Conservation (phyloP, 2,888 invertebrate species). For the Steinernema carpocapsae region DNA sequence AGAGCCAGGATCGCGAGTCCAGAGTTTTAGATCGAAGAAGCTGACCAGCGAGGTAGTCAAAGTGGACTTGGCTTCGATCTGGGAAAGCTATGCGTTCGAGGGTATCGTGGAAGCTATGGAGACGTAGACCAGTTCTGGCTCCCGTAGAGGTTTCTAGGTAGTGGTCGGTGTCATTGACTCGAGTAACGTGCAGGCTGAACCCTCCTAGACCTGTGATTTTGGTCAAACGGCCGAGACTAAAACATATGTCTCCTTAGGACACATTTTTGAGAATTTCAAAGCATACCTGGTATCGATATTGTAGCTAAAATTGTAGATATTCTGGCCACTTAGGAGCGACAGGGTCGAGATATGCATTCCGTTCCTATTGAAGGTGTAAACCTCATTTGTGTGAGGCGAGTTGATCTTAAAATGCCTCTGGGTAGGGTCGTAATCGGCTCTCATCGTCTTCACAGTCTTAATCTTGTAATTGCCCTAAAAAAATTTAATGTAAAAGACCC, state of each 20-base stretch:
- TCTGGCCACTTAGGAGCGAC: conserved; percentile 85
- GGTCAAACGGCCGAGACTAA: conserved; percentile 79
- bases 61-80: conserved; percentile 17
- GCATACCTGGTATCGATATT: conserved; percentile 90
- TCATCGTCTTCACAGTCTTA: conserved; percentile 37
- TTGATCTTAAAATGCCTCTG: conserved; percentile 85
- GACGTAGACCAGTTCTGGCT: conserved; percentile 66
- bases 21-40: conserved; percentile 74
- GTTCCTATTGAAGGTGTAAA: conserved; percentile 74
- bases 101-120: conserved; percentile 66
- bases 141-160: conserved; percentile 69
- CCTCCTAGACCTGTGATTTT: conserved; percentile 92
- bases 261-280: not conserved
- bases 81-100: conserved; percentile 46
- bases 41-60: conserved; percentile 45
- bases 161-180: conserved; percentile 30
- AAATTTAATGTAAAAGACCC: not conserved
- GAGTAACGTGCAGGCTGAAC: conserved; percentile 75
- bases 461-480: conserved; percentile 75
- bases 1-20: conserved; percentile 87
- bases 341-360: conserved; percentile 85
- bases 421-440: conserved; percentile 36
- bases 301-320: conserved; percentile 89
- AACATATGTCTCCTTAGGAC: not conserved
- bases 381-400: conserved; percentile 87